Evolutionary conservation across 2,888 invertebrate genomes (phyloP), one percentile per base, ranked within the genome.

Genomic region (Holacanthella duospinosa): DNA sequence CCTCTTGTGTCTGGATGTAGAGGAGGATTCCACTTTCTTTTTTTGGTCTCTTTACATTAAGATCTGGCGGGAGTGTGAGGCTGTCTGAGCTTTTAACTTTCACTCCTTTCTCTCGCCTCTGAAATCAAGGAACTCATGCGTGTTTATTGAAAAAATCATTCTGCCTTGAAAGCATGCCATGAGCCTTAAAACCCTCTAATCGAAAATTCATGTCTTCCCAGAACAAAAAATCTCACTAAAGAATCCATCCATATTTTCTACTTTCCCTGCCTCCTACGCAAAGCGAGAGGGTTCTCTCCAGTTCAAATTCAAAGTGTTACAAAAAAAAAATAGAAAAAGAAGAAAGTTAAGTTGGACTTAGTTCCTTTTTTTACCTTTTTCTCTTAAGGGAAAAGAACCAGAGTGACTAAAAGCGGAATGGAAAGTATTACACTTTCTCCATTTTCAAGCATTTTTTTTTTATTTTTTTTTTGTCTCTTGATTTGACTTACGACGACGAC

Each of bases 141-240:
- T 71, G 71, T 71, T 71, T 71, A 71, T 71, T 71, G 71, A 71
- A 71, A 71, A 48, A 71, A 71, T 71, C 71, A 71, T 69, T 70
- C 72, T 72, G 67, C 72, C 70, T 71, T 72, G 70, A 72, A 71
- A 70, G 72, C 69, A 70, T 71, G 70, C 71, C 70, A 71, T 69
- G 70, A 70, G 70, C 71, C 71, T 48, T 71, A 70, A 71, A 70
- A 70, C 70, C 70, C 70, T 68, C 68, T 72, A 72, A 72, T 72
- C 72, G 72, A 72, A 72, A 70, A 69, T 72, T 72, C 72, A 69
- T 72, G 72, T 72, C 69, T 70, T n/a, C n/a, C 68, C 71, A 71
- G 70, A 71, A 71, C 71, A 71, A 71, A 71, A 48, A 48, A 48
- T 21, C n/a, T 21, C 48, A 21, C 69, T 68, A 68, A 66, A 68